phyloP scores from a whole-genome alignment of 2,113 vertebrate species.

The Syrrhaptes paradoxus region DNA sequence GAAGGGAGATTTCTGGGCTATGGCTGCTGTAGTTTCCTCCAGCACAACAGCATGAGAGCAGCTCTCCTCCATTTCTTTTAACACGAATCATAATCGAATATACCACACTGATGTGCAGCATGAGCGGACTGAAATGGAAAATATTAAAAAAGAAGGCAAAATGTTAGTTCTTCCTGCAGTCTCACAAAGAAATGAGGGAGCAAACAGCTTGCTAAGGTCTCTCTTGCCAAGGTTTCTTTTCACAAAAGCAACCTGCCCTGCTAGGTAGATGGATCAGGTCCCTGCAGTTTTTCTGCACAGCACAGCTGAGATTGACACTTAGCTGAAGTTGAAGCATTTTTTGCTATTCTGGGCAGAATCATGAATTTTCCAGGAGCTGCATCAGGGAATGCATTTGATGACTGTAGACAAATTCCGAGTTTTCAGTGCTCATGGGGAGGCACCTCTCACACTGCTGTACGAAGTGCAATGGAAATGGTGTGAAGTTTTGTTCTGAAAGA shows the following conservation, averaged over 20 bases:
- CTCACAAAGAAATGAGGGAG: neutral
- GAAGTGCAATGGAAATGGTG: neutral
- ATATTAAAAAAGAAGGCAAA: neutral
- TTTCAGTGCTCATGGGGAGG: neutral
- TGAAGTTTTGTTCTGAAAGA: conserved; percentile 7
- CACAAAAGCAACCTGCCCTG: neutral
- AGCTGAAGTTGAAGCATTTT: neutral
- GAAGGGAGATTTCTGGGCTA: no score
- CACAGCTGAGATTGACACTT: neutral
- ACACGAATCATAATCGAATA: no score
- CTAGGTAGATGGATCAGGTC: neutral
- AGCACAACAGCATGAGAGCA: no score
- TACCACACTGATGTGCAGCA: no score
- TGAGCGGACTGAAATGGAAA: neutral
- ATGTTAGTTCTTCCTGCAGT: neutral
- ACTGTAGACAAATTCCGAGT: neutral
- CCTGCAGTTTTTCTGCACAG: neutral
- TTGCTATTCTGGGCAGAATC: neutral
- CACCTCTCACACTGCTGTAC: neutral
- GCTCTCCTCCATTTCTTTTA: no score
- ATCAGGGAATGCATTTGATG: neutral
- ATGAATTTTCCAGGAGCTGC: neutral
- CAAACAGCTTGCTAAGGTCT: neutral
- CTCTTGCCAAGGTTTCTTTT: neutral
- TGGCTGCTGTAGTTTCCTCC: no score